Evolutionary conservation across 2,113 vertebrate species (phyloP), one percentile per base, ranked within the genome.

Genomic region (Numida meleagris): DNA sequence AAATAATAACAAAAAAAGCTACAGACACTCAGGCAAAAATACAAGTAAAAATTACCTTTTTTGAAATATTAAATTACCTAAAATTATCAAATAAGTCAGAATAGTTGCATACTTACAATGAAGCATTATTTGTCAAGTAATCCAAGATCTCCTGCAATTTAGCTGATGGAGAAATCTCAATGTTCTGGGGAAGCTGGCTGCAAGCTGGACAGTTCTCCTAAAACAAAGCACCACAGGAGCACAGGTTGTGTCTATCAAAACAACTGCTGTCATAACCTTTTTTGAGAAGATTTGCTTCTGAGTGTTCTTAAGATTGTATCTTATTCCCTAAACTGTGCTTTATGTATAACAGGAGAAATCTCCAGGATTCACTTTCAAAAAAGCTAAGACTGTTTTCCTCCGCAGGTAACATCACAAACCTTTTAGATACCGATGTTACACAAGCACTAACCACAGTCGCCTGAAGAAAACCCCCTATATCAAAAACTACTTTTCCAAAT

Each of bases 181-280:
- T 97, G 74, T 99, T 99, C 83, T 99, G 99, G 43, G 99, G 99
- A 84, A 99, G 98, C 10, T 99, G 99, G 95, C 99, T 99, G 95
- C 99, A 99, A 9, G 99, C 99, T 14, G 99, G 98, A 95, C 99
- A 99, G 87, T 99, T 99, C 75, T 99, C 98, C 98, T 98, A 82
- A 6, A 93, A 79, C 33, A 67, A 95, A 25, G 58, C 6, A 82
- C 19, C 72, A 58, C 6, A 91, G 8, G 43, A 88, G 82, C 5
- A 5, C 31, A 80, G 0, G 1, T 73, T 36, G 66, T 4, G 2
- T 68, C 15, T 40, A 75, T 38, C 34, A 38, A 57, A 57, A 53
- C 46, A 66, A 12, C 21, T 55, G 38, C 53, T 79, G 25, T 61
- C 23, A 38, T 34, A 80, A 81, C 6, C 24, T 74, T 42, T 83